A percentile compares a stretch with the other conserved stretches of the same genome.
phyloP scores from a whole-genome alignment of 2,113 vertebrate genomes.

The Rhagologus leucostigma region DNA sequence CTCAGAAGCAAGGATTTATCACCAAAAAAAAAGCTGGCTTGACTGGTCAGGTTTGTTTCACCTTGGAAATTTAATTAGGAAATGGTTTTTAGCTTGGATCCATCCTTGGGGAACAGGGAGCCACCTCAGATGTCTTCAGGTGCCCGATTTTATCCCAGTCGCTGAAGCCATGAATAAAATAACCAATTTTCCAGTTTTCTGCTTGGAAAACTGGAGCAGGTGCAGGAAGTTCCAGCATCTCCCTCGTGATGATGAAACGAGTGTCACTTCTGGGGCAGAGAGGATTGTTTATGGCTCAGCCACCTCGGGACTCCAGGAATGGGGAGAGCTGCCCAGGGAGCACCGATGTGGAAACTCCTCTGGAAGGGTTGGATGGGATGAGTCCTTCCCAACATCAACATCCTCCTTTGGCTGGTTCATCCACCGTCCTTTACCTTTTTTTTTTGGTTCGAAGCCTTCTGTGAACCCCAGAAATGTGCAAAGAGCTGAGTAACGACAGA shows the following conservation, averaged over 20 bases:
- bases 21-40: neutral
- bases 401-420: neutral
- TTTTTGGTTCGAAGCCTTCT: neutral
- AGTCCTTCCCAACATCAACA: neutral
- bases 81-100: neutral
- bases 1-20: neutral
- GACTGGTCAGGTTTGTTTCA: neutral
- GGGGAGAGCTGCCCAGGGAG: neutral
- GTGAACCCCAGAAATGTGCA: neutral
- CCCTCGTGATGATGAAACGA: neutral
- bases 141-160: neutral
- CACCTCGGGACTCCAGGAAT: neutral
- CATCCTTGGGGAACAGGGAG: neutral
- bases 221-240: neutral
- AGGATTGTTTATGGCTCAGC: neutral
- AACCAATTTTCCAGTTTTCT: neutral
- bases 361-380: neutral
- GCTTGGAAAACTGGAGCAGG: neutral
- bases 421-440: rapidly evolving
- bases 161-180: neutral
- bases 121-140: rapidly evolving
- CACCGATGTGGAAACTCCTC: neutral
- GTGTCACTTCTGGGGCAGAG: neutral
- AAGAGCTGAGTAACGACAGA: rapidly evolving
- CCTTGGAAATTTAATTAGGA: neutral